These are phyloP conservation scores for Drosophila picticornis DNA, from an alignment of 2,888 invertebrate genomes.

Conservation along the genomic window DNA sequence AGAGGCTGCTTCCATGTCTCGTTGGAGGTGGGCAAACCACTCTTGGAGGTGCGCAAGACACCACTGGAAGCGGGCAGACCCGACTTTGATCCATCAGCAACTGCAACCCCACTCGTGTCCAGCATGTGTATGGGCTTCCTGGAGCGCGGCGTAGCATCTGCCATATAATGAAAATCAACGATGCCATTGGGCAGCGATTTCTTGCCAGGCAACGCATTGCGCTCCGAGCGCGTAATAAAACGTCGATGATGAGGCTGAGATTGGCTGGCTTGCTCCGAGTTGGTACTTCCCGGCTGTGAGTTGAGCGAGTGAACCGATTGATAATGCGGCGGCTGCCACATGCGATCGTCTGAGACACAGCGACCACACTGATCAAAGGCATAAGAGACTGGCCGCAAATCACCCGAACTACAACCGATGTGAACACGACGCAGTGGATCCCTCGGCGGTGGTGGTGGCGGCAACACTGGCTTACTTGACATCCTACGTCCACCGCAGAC, in stretches of 20 bases:
- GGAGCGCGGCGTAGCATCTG: conserved; percentile 90
- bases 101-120: conserved; percentile 37
- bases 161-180: conserved; percentile 88
- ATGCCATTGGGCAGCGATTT: conserved; percentile 83
- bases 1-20: conserved; percentile 86
- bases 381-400: conserved; percentile 86
- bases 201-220: conserved; percentile 81
- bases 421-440: conserved; percentile 88
- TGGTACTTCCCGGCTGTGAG: conserved; percentile 69
- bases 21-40: conserved; percentile 76
- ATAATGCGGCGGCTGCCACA: conserved; percentile 84
- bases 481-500: conserved; percentile 50
- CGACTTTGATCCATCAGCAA: conserved; percentile 6
- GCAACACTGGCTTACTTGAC: conserved; percentile 86
- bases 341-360: conserved; percentile 85
- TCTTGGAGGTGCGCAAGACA: conserved; percentile 82
- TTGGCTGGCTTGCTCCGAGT: conserved; percentile 20
- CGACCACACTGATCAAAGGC: conserved; percentile 86
- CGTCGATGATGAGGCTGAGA: conserved; percentile 69
- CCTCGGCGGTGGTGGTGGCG: conserved; percentile 93
- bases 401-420: conserved; percentile 79
- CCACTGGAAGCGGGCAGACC: conserved; percentile 66
- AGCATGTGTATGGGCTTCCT: conserved; percentile 90
- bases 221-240: conserved; percentile 82
- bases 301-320: conserved; percentile 83